A percentile compares a stretch with the other conserved stretches of the same genome.
Conservation (phyloP, 2,797 vertebrate genomes). For the Urophycis tenuis region DNA sequence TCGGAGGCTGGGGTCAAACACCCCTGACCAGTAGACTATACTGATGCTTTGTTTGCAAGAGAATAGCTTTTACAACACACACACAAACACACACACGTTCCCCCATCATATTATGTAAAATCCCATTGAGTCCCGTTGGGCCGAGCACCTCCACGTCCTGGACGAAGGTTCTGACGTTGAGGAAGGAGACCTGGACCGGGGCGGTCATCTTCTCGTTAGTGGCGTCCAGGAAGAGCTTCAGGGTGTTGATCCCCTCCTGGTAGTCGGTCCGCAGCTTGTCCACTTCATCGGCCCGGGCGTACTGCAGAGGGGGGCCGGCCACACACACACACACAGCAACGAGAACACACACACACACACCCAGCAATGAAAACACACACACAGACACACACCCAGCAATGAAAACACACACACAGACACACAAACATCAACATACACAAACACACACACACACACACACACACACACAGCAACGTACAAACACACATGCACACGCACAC, state of each 20-base stretch:
- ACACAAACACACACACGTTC: neutral
- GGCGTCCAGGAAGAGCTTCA: constrained; percentile 83
- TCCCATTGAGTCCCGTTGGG: neutral
- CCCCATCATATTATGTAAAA: neutral
- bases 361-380: too few relatives aligned
- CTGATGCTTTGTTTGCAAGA: too few relatives aligned
- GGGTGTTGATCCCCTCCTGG: constrained; percentile 73
- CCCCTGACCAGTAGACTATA: too few relatives aligned
- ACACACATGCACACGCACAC: neutral
- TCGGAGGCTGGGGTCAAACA: too few relatives aligned
- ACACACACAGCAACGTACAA: neutral
- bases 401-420: neutral
- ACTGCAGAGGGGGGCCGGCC: constrained; percentile 61
- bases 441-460: neutral
- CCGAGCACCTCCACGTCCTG: constrained; percentile 86
- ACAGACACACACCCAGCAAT: too few relatives aligned
- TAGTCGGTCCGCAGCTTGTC: constrained; percentile 90
- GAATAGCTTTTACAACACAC: neutral
- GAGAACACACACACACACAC: too few relatives aligned
- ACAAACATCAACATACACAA: neutral
- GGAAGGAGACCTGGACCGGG: constrained; percentile 84
- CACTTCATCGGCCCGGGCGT: constrained; percentile 89
- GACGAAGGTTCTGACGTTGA: constrained; percentile 85
- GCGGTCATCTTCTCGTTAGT: constrained; percentile 80
- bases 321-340: neutral